Evolutionary conservation across 2,113 vertebrate species (phyloP).

Genomic region (Phyllopteryx taeniolatus): DNA sequence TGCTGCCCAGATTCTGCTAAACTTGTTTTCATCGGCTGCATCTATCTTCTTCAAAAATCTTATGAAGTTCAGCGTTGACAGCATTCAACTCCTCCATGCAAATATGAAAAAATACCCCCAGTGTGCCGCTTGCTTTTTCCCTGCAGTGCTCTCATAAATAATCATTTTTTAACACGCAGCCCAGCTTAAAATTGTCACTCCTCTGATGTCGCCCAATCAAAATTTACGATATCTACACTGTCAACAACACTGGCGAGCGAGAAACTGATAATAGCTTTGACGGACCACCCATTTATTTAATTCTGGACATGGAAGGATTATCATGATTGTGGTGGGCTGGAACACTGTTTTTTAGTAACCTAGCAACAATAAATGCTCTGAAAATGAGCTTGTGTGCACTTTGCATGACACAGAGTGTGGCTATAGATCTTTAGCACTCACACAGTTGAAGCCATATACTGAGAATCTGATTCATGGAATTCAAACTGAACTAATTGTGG

Average conservation of each 20-base stretch:
- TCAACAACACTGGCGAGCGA: not conserved
- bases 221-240: slow-evolving; percentile 1
- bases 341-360: not conserved
- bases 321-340: not conserved
- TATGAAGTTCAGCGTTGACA: slow-evolving; percentile 11
- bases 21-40: slow-evolving; percentile 10
- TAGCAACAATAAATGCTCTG: slow-evolving; percentile 10
- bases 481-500: not conserved
- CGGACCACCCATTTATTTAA: slow-evolving; percentile 3
- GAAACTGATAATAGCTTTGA: not conserved
- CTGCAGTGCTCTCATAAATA: slow-evolving; percentile 7
- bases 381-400: not conserved
- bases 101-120: not conserved
- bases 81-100: not conserved
- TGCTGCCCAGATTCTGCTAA: slow-evolving; percentile 10
- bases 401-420: not conserved
- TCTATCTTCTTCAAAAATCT: slow-evolving; percentile 13
- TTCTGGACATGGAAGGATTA: not conserved
- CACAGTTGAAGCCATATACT: not conserved
- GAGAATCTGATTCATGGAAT: not conserved
- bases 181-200: not conserved
- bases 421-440: not conserved
- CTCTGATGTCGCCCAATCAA: slow-evolving; percentile 1
- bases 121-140: not conserved
- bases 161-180: not conserved